These are phyloP conservation scores for Urophycis tenuis DNA, from an alignment of 2,797 vertebrate species.

Conservation along the genomic window DNA sequence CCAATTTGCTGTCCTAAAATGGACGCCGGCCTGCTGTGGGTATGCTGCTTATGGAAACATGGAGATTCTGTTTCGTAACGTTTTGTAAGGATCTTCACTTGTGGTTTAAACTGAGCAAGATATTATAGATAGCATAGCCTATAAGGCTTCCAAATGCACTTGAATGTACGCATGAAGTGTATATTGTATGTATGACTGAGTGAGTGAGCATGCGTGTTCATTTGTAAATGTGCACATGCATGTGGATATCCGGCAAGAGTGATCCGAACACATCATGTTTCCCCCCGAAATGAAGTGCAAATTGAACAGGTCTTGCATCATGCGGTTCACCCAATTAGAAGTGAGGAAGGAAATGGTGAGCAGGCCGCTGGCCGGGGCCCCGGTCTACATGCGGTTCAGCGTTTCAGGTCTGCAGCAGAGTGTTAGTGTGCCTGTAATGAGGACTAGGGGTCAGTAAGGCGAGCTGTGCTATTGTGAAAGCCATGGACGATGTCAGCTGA, in stretches of 20 bases:
- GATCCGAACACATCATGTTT: background rate
- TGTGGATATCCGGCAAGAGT: background rate
- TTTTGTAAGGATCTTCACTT: background rate
- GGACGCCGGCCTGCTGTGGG: background rate
- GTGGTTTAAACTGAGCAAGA: too few species aligned
- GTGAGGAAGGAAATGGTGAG: conserved; percentile 60
- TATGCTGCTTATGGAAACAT: background rate
- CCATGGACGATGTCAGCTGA: background rate
- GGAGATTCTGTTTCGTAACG: background rate
- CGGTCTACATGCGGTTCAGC: conserved; percentile 53
- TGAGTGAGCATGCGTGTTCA: background rate
- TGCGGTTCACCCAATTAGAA: conserved; percentile 67
- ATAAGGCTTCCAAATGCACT: background rate
- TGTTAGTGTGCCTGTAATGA: conserved; percentile 57
- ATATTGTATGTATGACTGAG: background rate
- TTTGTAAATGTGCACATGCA: background rate
- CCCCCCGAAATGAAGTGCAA: conserved; percentile 51
- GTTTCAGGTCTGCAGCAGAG: conserved; percentile 38
- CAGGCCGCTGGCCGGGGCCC: conserved; percentile 58
- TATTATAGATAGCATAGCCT: background rate
- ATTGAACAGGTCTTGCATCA: conserved; percentile 42
- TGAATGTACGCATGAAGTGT: background rate
- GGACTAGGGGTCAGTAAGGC: conserved; percentile 40
- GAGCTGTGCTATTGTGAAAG: conserved; percentile 6
- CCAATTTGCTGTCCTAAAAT: background rate